Base-by-base conservation (phyloP, 2,888 invertebrate species). In the Luperina nickerlii region DNA sequence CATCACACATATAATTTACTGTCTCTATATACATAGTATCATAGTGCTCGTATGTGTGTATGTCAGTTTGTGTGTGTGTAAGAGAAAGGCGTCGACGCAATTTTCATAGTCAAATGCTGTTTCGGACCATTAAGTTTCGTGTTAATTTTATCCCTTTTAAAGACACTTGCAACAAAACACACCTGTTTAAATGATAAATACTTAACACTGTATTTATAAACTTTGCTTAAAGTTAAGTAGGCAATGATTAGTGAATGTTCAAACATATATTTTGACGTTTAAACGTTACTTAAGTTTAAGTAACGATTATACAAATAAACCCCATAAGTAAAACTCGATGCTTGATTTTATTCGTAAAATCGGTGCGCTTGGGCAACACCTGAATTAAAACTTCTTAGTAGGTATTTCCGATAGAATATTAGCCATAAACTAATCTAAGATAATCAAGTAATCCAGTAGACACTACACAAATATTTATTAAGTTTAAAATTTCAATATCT, bases 1-100 rank as follows among this genome's bases (percentile, higher is more conserved):
- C 95, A 94, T 94, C 94, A 94, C 90, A 92, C 91, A 92, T 93
- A 93, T 94, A 94, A 94, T 94, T 93, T 93, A 93, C 90, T 87
- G 89, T 89, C 83, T 89, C 82, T 63, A 82, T 48, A 48, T 67
- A 69, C 68, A 62, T 75, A 48, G 38, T 48, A 38, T n/a, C 60
- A 80, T 76, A 76, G 78, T 71, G 32, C 42, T 79, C 71, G 68
- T 60, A 71, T 67, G n/a, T 54, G 72, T 70, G 68, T 68, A 68
- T 66, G 78, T 79, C 74, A 74, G 83, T 90, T 87, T 88, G 77
- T 83, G 80, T 85, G 80, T 85, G 74, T 51, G 48, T 74, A 70
- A 84, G 78, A 90, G 87, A 87, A 87, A 84, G 83, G 76, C 76
- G 81, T 78, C 82, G 79, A 69, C 67, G 82, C 83, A 85, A 90